These are phyloP conservation scores for Pao palembangensis DNA, from an alignment of 2,113 vertebrate genomes.

Conservation along the genomic window DNA sequence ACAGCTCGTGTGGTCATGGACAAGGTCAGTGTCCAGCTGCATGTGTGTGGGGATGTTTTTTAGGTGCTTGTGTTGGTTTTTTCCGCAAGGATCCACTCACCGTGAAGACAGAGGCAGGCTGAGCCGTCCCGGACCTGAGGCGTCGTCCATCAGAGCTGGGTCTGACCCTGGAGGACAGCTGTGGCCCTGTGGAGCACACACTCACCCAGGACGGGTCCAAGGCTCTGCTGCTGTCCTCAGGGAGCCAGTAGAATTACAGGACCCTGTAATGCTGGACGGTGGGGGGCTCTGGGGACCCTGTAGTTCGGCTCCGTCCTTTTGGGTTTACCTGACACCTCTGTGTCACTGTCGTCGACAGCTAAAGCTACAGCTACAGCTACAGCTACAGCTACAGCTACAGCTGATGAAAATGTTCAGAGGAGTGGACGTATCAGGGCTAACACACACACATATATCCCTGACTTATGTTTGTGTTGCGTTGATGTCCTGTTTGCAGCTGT, in stretches of 20 bases:
- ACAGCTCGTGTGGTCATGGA: constrained; percentile 38
- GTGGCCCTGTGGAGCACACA: constrained; percentile 23
- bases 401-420: too few relatives aligned
- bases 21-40: constrained; percentile 58
- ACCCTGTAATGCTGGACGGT: constrained; percentile 37
- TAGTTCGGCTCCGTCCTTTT: constrained; percentile 25
- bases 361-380: too few relatives aligned
- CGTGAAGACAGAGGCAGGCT: constrained; percentile 26
- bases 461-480: too few relatives aligned
- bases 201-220: constrained; percentile 41
- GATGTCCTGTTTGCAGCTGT: too few relatives aligned
- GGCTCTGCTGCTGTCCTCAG: constrained; percentile 24
- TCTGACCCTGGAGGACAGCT: constrained; percentile 56
- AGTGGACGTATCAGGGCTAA: too few relatives aligned
- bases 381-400: not conserved
- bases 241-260: constrained; percentile 34
- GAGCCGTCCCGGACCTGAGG: constrained; percentile 28
- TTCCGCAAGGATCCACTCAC: constrained; percentile 18
- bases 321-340: constrained; percentile 9
- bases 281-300: constrained; percentile 17
- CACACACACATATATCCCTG: too few relatives aligned
- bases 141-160: constrained; percentile 57
- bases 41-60: not conserved
- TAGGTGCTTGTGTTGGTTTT: constrained; percentile 7
- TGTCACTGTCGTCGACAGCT: not conserved